Conservation (phyloP, 2,113 vertebrate genomes). For the Passer montanus region DNA sequence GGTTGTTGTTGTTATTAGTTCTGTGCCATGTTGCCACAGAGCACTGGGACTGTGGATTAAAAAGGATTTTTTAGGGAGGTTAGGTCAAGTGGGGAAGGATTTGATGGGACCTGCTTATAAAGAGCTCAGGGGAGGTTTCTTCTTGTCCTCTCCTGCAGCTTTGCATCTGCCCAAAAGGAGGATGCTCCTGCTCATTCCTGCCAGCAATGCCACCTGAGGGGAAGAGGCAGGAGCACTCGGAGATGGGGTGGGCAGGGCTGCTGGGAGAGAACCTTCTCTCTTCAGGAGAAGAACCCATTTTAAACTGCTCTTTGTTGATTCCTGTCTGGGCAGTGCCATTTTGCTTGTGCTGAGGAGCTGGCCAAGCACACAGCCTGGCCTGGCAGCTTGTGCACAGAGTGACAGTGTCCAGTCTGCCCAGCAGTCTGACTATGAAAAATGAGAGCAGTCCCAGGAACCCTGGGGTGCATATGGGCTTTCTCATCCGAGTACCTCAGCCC, state of each 20-base stretch:
- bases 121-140: not conserved
- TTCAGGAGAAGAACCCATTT: not conserved
- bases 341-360: not conserved
- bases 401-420: not conserved
- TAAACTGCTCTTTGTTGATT: not conserved
- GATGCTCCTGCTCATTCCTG: not conserved
- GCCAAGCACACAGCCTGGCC: not conserved
- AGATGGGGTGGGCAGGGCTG: not conserved
- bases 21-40: not conserved
- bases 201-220: not conserved
- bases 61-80: not conserved
- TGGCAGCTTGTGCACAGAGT: not conserved
- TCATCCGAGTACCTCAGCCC: not conserved
- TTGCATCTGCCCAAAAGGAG: not conserved
- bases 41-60: not conserved
- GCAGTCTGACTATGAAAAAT: not conserved
- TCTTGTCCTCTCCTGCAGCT: not conserved
- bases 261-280: not conserved
- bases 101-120: not conserved
- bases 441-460: not conserved
- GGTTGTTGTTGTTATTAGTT: not conserved
- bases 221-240: not conserved
- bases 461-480: not conserved
- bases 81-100: not conserved
- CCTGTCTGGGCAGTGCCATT: accelerated